Base-by-base conservation (phyloP, 2,113 vertebrate species). In the Oophaga pumilio region DNA sequence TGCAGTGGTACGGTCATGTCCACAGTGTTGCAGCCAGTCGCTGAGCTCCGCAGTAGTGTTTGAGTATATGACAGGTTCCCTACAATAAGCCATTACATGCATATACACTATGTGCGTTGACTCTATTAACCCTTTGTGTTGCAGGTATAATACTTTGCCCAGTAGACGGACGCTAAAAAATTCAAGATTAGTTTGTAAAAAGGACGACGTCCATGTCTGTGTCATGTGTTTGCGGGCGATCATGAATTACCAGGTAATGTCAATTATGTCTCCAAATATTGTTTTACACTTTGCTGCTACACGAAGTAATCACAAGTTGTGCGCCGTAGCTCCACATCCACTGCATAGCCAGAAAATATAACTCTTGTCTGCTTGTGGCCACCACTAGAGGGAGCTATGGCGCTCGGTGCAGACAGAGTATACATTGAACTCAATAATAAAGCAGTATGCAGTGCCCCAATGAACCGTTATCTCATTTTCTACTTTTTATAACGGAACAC, bases 191-290 rank as follows among this genome's bases (percentile, higher is more conserved):
- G 98, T 99, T 90, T 98, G 97, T 76, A 99, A 98, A 89, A 99
- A 99, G 89, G 98, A 99, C 0, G 98, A 99, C 0, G 98, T 99
- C 0, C 98, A 99, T 0, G 98, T 99, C 53, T 99, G 98, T 91
- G 94, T 99, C 94, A 99, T 99, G 98, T 99, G 98, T 92, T 91
- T 99, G 15, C 89, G 98, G 82, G 98, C 98, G 91, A 97, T 99
- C 84, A 99, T 99, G 98, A 99, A 99, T 92, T 99, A 99, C 90
- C 98, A 99, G 97, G 98, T 99, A 89, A 43, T 84, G 90, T 90
- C 2, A 80, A 0, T 20, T 53, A 12, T 69, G n/a, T 26, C 10
- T 22, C 53, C 53, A 56, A 56, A 56, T 56, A 56, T 56, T 11
- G 12, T 56, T 11, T 2, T 56, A 9, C 8, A 56, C 12, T 56